Evolutionary conservation across 1,140 invertebrate species (phyloP).

Genomic region (Tribolium madens): DNA sequence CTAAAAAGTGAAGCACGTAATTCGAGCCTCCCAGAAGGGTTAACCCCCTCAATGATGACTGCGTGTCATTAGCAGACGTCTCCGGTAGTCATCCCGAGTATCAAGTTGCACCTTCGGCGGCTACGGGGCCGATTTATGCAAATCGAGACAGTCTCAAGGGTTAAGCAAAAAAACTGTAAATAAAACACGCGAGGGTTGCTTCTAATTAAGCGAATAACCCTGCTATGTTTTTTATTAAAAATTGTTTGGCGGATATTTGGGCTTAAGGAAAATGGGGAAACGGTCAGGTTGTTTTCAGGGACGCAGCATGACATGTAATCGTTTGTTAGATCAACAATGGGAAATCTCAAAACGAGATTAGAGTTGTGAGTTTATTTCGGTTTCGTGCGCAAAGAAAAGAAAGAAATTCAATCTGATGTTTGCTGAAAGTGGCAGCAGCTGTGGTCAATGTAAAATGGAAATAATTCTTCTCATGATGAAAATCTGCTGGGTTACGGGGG

Average conservation of each 20-base stretch:
- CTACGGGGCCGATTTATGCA: conserved; percentile 1
- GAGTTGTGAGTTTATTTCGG: conserved; percentile 43
- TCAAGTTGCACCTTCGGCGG: conserved; percentile 41
- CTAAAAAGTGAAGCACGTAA: conserved; percentile 48
- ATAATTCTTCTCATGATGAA: conserved; percentile 51
- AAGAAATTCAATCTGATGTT: conserved; percentile 50
- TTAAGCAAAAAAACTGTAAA: background rate
- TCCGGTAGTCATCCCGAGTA: conserved; percentile 18
- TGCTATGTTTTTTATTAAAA: background rate
- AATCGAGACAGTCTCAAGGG: background rate
- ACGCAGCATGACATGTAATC: conserved; percentile 42
- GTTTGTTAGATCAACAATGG: conserved; percentile 45
- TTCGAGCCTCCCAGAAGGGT: conserved; percentile 45
- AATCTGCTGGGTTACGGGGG: background rate
- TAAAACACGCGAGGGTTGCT: background rate
- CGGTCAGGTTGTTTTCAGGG: conserved; percentile 23
- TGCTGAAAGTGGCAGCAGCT: conserved; percentile 50
- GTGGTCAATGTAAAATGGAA: conserved; percentile 54
- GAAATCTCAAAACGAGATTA: conserved; percentile 44
- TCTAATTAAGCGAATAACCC: background rate
- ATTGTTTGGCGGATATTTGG: background rate
- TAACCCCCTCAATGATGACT: conserved; percentile 35
- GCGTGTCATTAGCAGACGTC: conserved; percentile 44
- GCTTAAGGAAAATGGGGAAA: background rate
- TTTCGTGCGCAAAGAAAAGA: conserved; percentile 42